Conservation (phyloP, 2,797 vertebrate genomes). For the Pipistrellus kuhlii region DNA sequence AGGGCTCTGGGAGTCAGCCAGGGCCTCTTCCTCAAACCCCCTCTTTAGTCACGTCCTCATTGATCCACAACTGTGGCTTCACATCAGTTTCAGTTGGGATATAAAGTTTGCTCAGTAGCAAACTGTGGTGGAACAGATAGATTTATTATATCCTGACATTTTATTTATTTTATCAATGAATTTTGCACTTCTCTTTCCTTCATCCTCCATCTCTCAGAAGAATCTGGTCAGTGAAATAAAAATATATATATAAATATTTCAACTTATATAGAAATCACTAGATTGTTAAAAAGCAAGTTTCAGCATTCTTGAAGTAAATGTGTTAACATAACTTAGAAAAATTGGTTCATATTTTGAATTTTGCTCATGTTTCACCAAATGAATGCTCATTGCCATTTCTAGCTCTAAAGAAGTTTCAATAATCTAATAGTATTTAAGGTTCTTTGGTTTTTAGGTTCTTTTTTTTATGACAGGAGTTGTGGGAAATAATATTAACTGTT, state of each 20-base stretch:
- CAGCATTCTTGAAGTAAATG: slow-evolving; percentile 29
- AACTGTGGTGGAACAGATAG: background rate
- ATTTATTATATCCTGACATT: background rate
- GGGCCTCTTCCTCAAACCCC: fast-evolving
- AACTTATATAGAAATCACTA: background rate
- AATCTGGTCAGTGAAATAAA: slow-evolving; percentile 20
- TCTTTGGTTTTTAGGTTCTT: background rate
- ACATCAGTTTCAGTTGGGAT: background rate
- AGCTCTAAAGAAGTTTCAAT: background rate
- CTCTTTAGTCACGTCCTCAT: fast-evolving
- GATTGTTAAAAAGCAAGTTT: background rate
- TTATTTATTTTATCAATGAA: background rate
- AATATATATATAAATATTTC: background rate
- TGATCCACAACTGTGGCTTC: background rate
- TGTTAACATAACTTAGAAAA: background rate
- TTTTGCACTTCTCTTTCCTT: background rate
- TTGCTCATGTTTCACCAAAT: background rate
- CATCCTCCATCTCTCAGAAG: background rate
- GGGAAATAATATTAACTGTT: background rate
- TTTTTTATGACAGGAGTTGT: background rate
- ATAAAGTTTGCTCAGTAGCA: background rate
- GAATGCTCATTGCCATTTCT: background rate
- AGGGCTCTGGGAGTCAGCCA: background rate
- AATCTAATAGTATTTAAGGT: background rate
- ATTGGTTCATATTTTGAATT: background rate